Evolutionary conservation across 2,888 invertebrate species (phyloP), one percentile per base, ranked within the genome.

Genomic region (Temnothorax rugatulus): DNA sequence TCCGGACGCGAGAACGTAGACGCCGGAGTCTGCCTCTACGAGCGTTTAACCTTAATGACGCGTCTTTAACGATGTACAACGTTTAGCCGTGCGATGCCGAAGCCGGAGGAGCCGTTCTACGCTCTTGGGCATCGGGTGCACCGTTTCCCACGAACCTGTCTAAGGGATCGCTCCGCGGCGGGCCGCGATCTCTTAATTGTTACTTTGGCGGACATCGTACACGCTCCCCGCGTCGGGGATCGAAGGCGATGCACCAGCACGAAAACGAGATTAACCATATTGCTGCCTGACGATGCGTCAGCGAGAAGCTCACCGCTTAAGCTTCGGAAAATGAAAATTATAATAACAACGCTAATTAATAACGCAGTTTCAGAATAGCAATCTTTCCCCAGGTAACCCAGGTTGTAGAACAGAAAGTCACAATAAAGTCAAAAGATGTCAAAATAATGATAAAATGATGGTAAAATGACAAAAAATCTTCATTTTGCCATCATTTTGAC

Each of bases 11-110:
- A 79, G 82, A 88, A 87, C 89, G 59, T 86, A 71, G 90, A 90
- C 89, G 87, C 88, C 87, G 89, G 89, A 34, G 41, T 89, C 90
- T 90, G 84, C 87, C 88, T 85, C 88, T 89, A 73, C 74, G 47
- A 59, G 88, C 93, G 91, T 92, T 92, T 93, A 94, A 93, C 94
- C 94, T 93, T 95, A 94, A 94, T 94, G 93, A 94, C 93, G 94
- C 93, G 93, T 93, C 94, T 94, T 94, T 94, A 94, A 94, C 92
- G 93, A 94, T 92, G 92, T 92, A 92, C 91, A 93, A 90, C 91
- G 92, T 92, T 88, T 87, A 89, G 89, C 86, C 75, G 76, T 82
- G 86, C 89, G 86, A 89, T 88, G 81, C 89, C 77, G 85, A 68
- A 84, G 86, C 54, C 34, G 47, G 54, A 63, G 84, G 54, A 63